Conservation (phyloP, 2,797 vertebrate genomes). For the Silurus lanzhouensis region DNA sequence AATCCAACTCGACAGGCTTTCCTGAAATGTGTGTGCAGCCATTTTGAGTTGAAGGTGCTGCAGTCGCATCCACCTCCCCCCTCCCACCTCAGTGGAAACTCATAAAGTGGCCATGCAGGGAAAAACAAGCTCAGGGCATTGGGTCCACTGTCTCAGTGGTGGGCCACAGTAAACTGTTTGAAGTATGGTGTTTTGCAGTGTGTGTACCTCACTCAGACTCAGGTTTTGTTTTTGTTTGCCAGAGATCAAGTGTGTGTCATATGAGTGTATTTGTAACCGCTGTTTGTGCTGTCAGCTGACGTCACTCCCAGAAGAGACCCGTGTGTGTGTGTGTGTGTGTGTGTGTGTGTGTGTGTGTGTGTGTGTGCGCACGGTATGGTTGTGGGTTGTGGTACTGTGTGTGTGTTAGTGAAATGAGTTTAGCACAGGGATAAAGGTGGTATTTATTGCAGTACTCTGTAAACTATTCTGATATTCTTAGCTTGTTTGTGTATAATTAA, state of each 20-base stretch:
- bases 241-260: not conserved
- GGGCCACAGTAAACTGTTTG: slow-evolving; percentile 27
- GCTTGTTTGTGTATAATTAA: slow-evolving; percentile 61
- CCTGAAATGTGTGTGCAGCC: slow-evolving; percentile 14
- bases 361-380: not conserved
- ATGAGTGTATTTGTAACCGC: slow-evolving; percentile 16
- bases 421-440: slow-evolving; percentile 30
- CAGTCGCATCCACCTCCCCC: not conserved
- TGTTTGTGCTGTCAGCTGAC: slow-evolving; percentile 24
- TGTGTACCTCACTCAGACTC: slow-evolving; percentile 14
- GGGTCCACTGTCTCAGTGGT: slow-evolving; percentile 47
- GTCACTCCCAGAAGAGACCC: slow-evolving; percentile 11
- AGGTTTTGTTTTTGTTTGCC: slow-evolving; percentile 1
- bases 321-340: slow-evolving; percentile 18
- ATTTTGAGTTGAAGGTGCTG: slow-evolving; percentile 25
- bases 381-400: slow-evolving; percentile 13
- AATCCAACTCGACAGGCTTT: not conserved
- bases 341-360: not conserved
- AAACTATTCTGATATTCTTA: slow-evolving; percentile 58
- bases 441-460: slow-evolving; percentile 53
- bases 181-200: slow-evolving; percentile 10
- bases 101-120: slow-evolving; percentile 43
- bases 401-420: slow-evolving; percentile 22
- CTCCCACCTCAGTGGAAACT: slow-evolving; percentile 45
- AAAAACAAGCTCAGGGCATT: slow-evolving; percentile 46